Evolutionary conservation across 1,140 invertebrate genomes (phyloP).

Genomic region (Drosophila ogumai): DNA sequence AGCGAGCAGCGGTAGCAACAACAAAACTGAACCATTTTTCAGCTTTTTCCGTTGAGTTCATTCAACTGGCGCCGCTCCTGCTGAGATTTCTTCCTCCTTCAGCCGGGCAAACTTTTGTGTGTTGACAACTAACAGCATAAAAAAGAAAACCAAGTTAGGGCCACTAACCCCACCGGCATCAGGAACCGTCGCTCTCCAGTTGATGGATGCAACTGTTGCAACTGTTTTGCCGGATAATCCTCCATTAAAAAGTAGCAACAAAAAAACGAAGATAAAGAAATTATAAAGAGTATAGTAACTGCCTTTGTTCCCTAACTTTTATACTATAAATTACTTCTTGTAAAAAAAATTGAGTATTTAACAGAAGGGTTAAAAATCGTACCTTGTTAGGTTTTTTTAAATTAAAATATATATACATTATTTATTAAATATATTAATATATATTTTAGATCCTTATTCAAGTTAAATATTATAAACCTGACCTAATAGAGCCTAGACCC

Average conservation of each 20-base stretch:
- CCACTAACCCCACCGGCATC: conserved; percentile 19
- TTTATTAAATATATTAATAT: no score
- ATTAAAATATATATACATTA: background rate
- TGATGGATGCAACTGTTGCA: conserved; percentile 75
- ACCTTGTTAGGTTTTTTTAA: no score
- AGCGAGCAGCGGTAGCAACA: conserved; percentile 15
- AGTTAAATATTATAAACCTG: no score
- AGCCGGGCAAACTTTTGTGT: conserved; percentile 51
- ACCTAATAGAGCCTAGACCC: no score
- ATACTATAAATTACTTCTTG: background rate
- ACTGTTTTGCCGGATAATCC: conserved; percentile 69
- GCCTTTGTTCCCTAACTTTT: background rate
- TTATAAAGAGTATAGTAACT: conserved; percentile 2
- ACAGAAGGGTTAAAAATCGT: no score
- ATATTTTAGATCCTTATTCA: no score
- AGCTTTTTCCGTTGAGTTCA: conserved; percentile 68
- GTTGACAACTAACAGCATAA: conserved; percentile 61
- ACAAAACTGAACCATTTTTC: conserved; percentile 71
- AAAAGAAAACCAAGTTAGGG: conserved; percentile 57
- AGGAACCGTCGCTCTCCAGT: conserved; percentile 54
- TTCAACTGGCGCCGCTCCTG: conserved; percentile 78
- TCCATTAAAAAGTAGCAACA: conserved; percentile 64
- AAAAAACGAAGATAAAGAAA: conserved; percentile 17
- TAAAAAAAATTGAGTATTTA: background rate
- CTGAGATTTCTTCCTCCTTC: conserved; percentile 61